These are phyloP conservation scores for Cirrhinus molitorella DNA, from an alignment of 2,797 vertebrate genomes.

Conservation along the genomic window DNA sequence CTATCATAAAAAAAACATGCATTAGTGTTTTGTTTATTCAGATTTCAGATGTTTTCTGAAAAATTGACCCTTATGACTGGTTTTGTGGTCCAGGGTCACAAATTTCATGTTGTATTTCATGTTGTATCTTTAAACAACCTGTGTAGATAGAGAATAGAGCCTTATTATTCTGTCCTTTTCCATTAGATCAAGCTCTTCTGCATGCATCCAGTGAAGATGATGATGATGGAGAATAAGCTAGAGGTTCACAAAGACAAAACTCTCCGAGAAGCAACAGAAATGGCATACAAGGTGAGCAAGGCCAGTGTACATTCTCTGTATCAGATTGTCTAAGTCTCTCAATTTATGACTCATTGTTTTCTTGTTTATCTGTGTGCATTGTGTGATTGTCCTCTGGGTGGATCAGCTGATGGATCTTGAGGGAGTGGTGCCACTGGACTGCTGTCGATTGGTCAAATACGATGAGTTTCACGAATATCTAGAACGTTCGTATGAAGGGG, in stretches of 20 bases:
- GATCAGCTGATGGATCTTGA: conserved; percentile 94
- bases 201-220: conserved; percentile 93
- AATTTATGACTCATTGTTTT: neutral
- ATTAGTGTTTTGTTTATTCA: no score
- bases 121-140: neutral
- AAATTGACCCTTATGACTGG: no score
- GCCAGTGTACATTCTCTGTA: neutral
- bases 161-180: neutral
- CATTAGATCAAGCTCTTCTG: conserved; percentile 97
- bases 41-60: no score
- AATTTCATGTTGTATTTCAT: no score
- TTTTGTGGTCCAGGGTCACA: no score
- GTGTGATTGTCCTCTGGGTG: conserved; percentile 22
- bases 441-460: conserved; percentile 97
- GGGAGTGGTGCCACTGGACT: conserved; percentile 86
- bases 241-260: conserved; percentile 99
- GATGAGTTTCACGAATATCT: conserved; percentile 99
- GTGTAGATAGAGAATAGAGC: neutral
- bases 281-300: conserved; percentile 90
- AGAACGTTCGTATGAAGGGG: conserved; percentile 95
- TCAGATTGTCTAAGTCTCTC: neutral
- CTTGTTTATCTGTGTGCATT: conserved; percentile 1
- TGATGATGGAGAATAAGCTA: conserved; percentile 97
- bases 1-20: no score
- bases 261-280: conserved; percentile 92